Base-by-base conservation (phyloP, 2,888 invertebrate genomes). In the Temnothorax unifasciatus region DNA sequence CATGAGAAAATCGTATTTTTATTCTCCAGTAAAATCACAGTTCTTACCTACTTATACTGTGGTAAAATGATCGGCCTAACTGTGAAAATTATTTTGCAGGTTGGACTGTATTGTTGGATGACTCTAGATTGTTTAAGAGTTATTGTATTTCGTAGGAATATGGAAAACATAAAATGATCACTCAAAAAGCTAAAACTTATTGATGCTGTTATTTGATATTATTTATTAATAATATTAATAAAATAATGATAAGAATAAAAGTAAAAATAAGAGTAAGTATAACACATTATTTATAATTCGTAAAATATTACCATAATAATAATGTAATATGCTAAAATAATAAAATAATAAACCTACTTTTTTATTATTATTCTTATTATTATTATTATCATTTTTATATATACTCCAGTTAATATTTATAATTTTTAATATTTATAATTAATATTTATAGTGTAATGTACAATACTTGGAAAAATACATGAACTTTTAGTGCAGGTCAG, bases 381-480 rank as follows among this genome's bases (percentile, higher is more conserved):
- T 86, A 89, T 87, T 85, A 88, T 83, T 86, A 85, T 83, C 41
- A 41, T 41, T 41, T 41, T 41, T 41, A 50, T 77, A 86, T 88
- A 86, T 88, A 74, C 54, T 59, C 54, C 75, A 85, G 74, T 74
- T 86, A 82, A 86, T 77, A 84, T 83, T 87, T 92, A 91, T 92
- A 92, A 90, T 52, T 52, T 92, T 91, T 88, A 86, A 44, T 44
- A 44, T 44, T 44, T 91, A 91, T 92, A 90, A 91, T 91, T 89
- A 90, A 92, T 93, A 92, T 93, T 91, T 92, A 91, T 92, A 92
- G 88, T 90, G 87, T 91, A 92, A 93, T 93, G 91, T 93, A 93
- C 93, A 93, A 90, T 92, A 91, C 89, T 92, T 93, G 92, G 88
- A 93, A 93, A 93, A 93, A 93, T 93, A 93, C 92, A 92, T 91